Evolutionary conservation across 2,888 invertebrate genomes (phyloP), one percentile per base, ranked within the genome.

Genomic region (Acronicta leporina): DNA sequence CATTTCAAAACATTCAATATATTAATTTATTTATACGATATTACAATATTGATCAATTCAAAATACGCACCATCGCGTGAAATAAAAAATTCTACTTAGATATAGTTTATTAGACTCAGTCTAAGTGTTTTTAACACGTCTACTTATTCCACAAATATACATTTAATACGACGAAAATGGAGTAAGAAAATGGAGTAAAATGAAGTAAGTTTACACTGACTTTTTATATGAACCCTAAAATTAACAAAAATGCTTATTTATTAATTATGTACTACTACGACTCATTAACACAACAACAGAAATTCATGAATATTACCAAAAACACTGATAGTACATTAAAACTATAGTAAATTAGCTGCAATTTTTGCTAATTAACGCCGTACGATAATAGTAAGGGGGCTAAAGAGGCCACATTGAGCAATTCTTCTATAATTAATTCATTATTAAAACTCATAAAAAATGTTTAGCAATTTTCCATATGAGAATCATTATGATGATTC

Each of bases 1-100:
- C 57, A 63, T 63, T 72, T 43, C 52, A 61, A 70, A 64, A 68
- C 57, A 62, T 33, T n/a, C 56, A 69, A 71, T 75, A 63, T 71
- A 69, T 76, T 70, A 69, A 58, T 75, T 74, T 77, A 70, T 60
- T 78, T 66, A 56, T 60, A 60, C 40, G 25, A 8, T 35, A 49
- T 46, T 69, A 46, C 45, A 5, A 45, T 33, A 33, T 48, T 16
- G 15, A 43, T 27, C 27, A 14, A 33, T 53, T 35, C 11, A 9
- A 57, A 71, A 50, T 27, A 46, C 58, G 44, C 49, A 41, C 43
- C 13, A 15, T 5, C 3, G 41, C 47, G 55, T 42, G 14, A 56
- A 50, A 67, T 42, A 43, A 55, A 51, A 68, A 14, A 30, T 9
- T 7, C 5, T 14, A 51, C 15, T 14, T 54, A 49, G 16, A 47